A percentile compares a stretch with the other conserved stretches of the same genome.
Conservation (phyloP, 2,888 invertebrate species). For the Drosophila vallismaia region DNA sequence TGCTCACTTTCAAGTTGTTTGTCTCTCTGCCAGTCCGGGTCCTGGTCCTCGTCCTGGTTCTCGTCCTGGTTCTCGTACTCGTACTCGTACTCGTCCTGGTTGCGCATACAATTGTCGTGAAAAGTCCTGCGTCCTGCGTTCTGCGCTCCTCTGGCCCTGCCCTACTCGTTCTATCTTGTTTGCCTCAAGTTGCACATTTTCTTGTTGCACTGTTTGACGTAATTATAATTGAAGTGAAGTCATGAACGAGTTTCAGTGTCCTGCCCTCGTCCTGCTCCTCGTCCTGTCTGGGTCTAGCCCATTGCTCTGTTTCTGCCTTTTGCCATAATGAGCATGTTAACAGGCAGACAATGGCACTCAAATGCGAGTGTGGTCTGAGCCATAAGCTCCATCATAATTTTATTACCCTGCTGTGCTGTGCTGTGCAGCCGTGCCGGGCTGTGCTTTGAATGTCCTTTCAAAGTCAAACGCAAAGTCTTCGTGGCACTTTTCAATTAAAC, state of each 20-base stretch:
- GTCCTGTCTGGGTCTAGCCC: constrained; percentile 22
- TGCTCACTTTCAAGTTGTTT: constrained; percentile 78
- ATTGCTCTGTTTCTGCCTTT: constrained; percentile 30
- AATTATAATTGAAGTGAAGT: constrained; percentile 81
- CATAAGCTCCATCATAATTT: constrained; percentile 51
- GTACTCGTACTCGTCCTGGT: too few relatives aligned
- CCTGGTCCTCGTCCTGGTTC: too few relatives aligned
- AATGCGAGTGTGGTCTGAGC: constrained; percentile 53
- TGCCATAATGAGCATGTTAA: constrained; percentile 78
- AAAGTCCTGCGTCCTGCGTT: constrained; percentile 21
- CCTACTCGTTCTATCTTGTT: constrained; percentile 66
- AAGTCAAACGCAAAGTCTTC: constrained; percentile 52
- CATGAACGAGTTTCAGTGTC: constrained; percentile 72
- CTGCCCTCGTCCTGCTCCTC: constrained; percentile 8
- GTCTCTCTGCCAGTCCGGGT: constrained; percentile 42
- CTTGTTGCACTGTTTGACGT: constrained; percentile 80
- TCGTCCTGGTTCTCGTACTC: too few relatives aligned
- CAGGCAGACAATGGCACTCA: constrained; percentile 78
- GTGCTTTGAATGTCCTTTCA: constrained; percentile 70
- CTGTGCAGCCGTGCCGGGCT: constrained; percentile 31
- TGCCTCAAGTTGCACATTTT: constrained; percentile 76
- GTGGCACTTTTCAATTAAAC: constrained; percentile 44
- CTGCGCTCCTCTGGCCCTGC: not conserved
- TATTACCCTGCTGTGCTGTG: constrained; percentile 46
- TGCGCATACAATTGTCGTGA: constrained; percentile 41